Base-by-base conservation (phyloP, 2,797 vertebrate genomes). In the Forpus xanthops region DNA sequence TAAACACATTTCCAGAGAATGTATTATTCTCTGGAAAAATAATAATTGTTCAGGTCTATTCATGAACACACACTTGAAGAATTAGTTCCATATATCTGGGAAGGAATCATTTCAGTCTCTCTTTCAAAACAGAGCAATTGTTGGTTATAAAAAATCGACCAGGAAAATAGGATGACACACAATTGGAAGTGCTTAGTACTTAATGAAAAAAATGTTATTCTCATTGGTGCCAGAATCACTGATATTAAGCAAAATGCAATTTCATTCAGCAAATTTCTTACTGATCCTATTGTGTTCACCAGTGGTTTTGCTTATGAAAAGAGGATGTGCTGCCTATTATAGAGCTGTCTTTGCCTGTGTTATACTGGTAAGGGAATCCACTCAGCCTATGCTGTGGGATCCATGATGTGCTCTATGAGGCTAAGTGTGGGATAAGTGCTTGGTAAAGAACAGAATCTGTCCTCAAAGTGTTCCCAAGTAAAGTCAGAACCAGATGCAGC, bases 11-110 rank as follows among this genome's bases (percentile, higher is more conserved):
- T 88, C 28, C 39, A 88, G 80, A 87, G 52, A 71, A 78, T 87
- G 52, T 49, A 89, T 80, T 93, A 87, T 94, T 95, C 75, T 93
- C 65, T 93, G 68, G 71, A 94, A 85, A 93, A 93, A 73, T 81
- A 85, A 58, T 90, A 76, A 92, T 94, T 94, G 52, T 90, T 93
- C 93, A 94, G 93, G 93, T 94, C 74, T 84, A 86, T 94, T 94
- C 87, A 86, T 84, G 66, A 91, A 49, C 28, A 81, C 50, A 79
- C 66, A 78, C 42, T 91, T 83, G 80, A 25, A 83, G 87, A 94
- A 95, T 96, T 96, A 87, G 65, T 94, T 93, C 88, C 96, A 89
- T 94, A 73, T 82, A 95, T 91, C 77, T 85, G 56, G 23, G 67
- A 64, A 85, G 39, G 28, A 90, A 83, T 53, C 2, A 50, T 79